A percentile compares a stretch with the other conserved stretches of the same genome.
These are phyloP conservation scores for Planiliza haematocheilus DNA, from an alignment of 2,113 vertebrate genomes.

Conservation along the genomic window DNA sequence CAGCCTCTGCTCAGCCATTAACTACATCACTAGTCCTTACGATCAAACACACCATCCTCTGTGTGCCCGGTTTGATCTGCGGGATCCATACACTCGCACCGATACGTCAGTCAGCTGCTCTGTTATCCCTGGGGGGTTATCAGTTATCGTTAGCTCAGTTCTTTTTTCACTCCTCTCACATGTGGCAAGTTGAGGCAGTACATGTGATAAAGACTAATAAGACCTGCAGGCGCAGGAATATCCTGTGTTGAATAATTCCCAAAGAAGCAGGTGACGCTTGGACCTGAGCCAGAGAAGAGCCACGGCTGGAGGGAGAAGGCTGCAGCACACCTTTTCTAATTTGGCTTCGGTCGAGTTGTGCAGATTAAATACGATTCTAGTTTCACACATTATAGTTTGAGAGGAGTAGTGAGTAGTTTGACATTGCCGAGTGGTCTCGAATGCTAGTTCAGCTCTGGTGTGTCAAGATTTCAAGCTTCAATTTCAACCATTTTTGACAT, in stretches of 20 bases:
- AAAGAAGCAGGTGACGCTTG: slow-evolving; percentile 7
- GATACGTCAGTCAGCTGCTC: slow-evolving; percentile 56
- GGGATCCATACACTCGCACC: slow-evolving; percentile 33
- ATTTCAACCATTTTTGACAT: slow-evolving; percentile 41
- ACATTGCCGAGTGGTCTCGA: slow-evolving; percentile 24
- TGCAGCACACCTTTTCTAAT: slow-evolving; percentile 5
- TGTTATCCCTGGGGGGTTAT: slow-evolving; percentile 29
- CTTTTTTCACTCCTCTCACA: slow-evolving; percentile 13
- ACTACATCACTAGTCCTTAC: slow-evolving; percentile 9
- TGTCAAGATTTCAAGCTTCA: slow-evolving; percentile 37
- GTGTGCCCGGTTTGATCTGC: slow-evolving; percentile 28
- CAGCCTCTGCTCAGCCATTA: slow-evolving; percentile 11
- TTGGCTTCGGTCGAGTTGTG: slow-evolving; percentile 16
- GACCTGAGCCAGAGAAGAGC: slow-evolving; percentile 13
- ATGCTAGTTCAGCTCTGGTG: slow-evolving; percentile 32
- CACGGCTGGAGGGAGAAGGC: neutral
- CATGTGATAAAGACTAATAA: slow-evolving; percentile 44
- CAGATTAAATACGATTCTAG: slow-evolving; percentile 12
- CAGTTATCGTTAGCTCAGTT: slow-evolving; percentile 46
- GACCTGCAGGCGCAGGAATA: slow-evolving; percentile 35
- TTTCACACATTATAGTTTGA: slow-evolving; percentile 14
- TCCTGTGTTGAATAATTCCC: slow-evolving; percentile 27
- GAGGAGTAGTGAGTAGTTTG: slow-evolving; percentile 1
- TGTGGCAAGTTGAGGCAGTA: neutral
- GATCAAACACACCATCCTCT: slow-evolving; percentile 28